Evolutionary conservation across 2,113 vertebrate species (phyloP), one percentile per base, ranked within the genome.

Genomic region (Carassius gibelio): DNA sequence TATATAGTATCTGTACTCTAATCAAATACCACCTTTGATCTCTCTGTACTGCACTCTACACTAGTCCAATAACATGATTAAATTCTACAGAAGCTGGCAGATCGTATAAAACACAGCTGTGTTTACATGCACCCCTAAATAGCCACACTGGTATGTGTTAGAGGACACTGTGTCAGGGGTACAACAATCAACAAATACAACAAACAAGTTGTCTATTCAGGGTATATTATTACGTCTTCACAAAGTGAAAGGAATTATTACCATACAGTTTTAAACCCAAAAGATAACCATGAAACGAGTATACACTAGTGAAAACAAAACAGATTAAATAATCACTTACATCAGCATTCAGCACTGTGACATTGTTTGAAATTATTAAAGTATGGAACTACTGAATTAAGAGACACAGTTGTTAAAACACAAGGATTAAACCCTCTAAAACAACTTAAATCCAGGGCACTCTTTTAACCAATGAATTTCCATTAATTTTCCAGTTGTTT

Each of bases 11-110:
- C 26, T 78, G 55, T 48, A 26, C 17, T 36, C 23, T 10, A 4
- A 30, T 30, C 30, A 8, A 13, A 23, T n/a, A 21, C 59, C 9
- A 26, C 17, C n/a, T 48, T 14, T 76, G 45, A 38, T 68, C 74
- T 78, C 80, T 83, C 64, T 45, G 62, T 85, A 84, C 85, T 68
- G 71, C 42, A 80, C 55, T 64, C 52, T 15, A 74, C 55, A 14
- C 45, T 90, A 90, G 91, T 92, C 88, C 83, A 57, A 87, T 87
- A 90, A 91, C 88, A 84, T 75, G 89, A 76, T 83, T 87, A 68
- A 90, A 88, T 61, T 81, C 55, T 84, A 86, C 45, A 76, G 80
- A 82, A 81, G 68, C 81, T 88, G 87, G 84, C 84, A 87, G 84
- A 85, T 85, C 36, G 55, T 69, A 75, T 80, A 71, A 74, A 85